Evolutionary conservation across 2,113 vertebrate genomes (phyloP).

Genomic region (Sterrhoptilus dennistouni): DNA sequence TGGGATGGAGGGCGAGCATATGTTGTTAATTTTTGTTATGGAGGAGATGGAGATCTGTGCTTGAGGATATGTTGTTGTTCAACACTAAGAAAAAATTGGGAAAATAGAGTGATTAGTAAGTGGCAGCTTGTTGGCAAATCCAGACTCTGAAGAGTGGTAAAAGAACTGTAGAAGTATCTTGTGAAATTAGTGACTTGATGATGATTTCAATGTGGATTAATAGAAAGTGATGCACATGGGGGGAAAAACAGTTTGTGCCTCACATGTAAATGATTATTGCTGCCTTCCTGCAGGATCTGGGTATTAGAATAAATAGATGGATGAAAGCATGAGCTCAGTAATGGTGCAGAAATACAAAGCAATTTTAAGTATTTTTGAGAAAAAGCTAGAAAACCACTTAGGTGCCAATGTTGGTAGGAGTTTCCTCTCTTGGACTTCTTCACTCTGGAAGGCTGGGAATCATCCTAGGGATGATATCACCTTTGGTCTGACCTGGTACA

Average conservation of each 20-base stretch:
- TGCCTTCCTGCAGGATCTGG: background rate
- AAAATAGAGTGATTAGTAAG: constrained; percentile 41
- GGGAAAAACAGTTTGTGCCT: background rate
- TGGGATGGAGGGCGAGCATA: constrained; percentile 35
- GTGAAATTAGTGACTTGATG: constrained; percentile 46
- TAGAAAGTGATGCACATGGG: constrained; percentile 20
- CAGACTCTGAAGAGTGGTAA: background rate
- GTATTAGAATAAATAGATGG: background rate
- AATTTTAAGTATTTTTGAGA: background rate
- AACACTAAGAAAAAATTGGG: constrained; percentile 35
- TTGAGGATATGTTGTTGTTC: constrained; percentile 30
- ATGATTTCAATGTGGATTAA: constrained; percentile 22
- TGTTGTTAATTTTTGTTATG: background rate
- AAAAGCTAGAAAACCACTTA: background rate
- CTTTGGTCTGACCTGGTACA: background rate
- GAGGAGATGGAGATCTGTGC: constrained; percentile 1
- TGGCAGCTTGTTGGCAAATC: constrained; percentile 57
- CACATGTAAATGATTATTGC: background rate
- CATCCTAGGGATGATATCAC: background rate
- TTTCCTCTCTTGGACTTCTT: background rate
- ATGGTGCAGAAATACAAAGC: background rate
- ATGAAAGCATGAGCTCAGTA: background rate
- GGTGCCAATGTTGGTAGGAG: background rate
- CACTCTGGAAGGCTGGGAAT: background rate
- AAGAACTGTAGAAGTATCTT: constrained; percentile 27